Evolutionary conservation across 2,797 vertebrate genomes (phyloP).

Genomic region (Lepus townsendii): DNA sequence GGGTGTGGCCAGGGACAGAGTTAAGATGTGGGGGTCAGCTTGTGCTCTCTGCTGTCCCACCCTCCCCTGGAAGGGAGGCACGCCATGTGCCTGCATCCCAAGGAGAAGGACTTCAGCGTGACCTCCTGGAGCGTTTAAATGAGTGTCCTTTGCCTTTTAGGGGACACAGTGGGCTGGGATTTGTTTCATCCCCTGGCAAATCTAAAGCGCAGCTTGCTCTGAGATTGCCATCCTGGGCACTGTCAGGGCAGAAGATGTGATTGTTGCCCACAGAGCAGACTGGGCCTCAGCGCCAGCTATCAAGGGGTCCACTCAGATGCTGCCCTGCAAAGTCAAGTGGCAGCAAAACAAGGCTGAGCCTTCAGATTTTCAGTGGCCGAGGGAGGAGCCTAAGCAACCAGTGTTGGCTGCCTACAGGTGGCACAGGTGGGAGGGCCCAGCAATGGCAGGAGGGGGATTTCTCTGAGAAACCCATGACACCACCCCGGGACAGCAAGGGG

Average conservation of each 20-base stretch:
- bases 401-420: not conserved
- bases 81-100: not conserved
- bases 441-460: not conserved
- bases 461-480: not conserved
- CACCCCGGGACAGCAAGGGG: not conserved
- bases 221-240: not conserved
- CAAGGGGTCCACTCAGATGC: not conserved
- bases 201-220: not conserved
- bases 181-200: not conserved
- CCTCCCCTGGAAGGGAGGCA: not conserved
- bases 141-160: not conserved
- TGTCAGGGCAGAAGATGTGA: not conserved
- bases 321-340: not conserved
- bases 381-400: not conserved
- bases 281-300: not conserved
- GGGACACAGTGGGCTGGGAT: not conserved
- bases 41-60: not conserved
- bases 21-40: not conserved
- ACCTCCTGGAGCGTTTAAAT: not conserved
- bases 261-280: not conserved
- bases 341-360: not conserved
- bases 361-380: not conserved
- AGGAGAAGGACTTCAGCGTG: not conserved
- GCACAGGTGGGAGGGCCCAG: not conserved
- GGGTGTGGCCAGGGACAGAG: too few species aligned